These are phyloP conservation scores for Koerneria pararmatus DNA, from an alignment of 2,888 invertebrate species.

Conservation along the genomic window DNA sequence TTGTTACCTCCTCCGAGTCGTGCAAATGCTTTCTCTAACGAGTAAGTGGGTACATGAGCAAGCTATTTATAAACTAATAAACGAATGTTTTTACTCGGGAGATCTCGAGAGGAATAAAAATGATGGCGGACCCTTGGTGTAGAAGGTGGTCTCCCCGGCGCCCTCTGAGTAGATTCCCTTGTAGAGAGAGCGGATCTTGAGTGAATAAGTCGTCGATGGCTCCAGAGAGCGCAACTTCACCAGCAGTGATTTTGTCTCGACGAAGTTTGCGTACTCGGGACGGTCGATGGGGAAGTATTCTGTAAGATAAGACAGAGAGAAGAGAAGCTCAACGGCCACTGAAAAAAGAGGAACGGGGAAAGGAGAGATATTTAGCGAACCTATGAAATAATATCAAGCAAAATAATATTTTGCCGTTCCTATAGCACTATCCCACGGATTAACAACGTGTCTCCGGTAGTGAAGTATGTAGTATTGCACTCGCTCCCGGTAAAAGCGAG, in stretches of 20 bases:
- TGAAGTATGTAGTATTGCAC: no score
- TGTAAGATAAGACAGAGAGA: slow-evolving; percentile 10
- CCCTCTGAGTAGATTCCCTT: not conserved
- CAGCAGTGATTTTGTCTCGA: slow-evolving; percentile 49
- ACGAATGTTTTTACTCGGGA: no score
- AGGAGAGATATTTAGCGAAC: not conserved
- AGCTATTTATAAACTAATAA: no score
- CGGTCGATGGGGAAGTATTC: slow-evolving; percentile 50
- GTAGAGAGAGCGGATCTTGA: slow-evolving; percentile 26
- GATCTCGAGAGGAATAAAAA: no score
- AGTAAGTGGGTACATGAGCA: no score
- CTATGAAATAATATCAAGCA: not conserved
- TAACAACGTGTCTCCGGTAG: no score
- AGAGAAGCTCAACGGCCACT: no score
- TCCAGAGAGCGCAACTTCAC: slow-evolving; percentile 45
- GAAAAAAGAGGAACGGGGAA: slow-evolving; percentile 5
- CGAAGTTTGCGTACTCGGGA: slow-evolving; percentile 45
- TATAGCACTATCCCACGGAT: no score
- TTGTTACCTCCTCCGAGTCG: no score
- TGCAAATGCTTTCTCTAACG: no score
- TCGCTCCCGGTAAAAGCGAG: no score
- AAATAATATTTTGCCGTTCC: no score
- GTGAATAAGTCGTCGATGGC: slow-evolving; percentile 41
- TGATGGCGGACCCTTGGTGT: slow-evolving; percentile 22
- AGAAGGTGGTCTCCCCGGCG: slow-evolving; percentile 14